Base-by-base conservation (phyloP, 2,797 vertebrate genomes). In the Orestias chungarensis region DNA sequence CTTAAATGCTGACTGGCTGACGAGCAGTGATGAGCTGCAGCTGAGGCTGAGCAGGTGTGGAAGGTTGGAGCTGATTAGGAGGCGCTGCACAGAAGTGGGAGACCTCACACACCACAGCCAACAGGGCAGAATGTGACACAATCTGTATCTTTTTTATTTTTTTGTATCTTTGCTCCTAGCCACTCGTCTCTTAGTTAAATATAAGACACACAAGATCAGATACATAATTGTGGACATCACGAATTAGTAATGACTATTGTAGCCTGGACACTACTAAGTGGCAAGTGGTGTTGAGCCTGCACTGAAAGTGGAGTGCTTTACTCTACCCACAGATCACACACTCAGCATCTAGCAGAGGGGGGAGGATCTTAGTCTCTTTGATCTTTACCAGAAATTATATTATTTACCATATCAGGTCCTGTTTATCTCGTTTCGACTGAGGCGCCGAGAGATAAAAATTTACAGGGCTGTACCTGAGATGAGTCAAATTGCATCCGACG, bases 241-340 rank as follows among this genome's bases (percentile, higher is more conserved):
- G 92, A 92, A 95, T 94, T 94, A 95, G 91, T 95, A 94, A 95
- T 92, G 89, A 88, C 89, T 87, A 83, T 91, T 88, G 85, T 92
- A 91, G 87, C 86, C 76, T 85, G 90, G 91, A 89, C 89, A 92
- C 90, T 86, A 87, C 90, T 94, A 93, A 95, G 92, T 93, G 93
- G 91, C 88, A 92, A 93, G 90, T 93, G 92, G 87, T 90, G 93
- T 92, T 91, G 92, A 93, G 86, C 78, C 79, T 85, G 80, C 75
- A 59, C 78, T 81, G 82, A 78, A 82, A 85, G 66, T 66, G 65
- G 70, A 76, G 79, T 84, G 82, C 85, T 90, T 81, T 68, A 75
- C 78, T 74, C 76, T 74, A n/a, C 75, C 73, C 78, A 66, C 74
- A 79, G 65, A 75, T 78, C 75, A 55, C 70, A 78, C 57, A 76